phyloP scores from a whole-genome alignment of 2,113 vertebrate species.

The Phylloscopus trochiloides region DNA sequence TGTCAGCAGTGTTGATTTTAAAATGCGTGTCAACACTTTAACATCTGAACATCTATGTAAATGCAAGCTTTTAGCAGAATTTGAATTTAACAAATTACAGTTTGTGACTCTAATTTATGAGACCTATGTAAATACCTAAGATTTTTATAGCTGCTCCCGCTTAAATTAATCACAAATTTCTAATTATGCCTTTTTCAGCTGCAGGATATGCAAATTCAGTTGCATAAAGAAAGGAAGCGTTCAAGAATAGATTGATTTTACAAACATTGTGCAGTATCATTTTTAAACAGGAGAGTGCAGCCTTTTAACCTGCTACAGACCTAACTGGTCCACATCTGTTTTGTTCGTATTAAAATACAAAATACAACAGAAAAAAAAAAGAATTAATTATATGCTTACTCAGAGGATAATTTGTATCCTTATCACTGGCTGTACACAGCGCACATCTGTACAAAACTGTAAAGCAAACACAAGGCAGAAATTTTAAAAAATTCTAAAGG shows the following conservation, averaged over 20 bases:
- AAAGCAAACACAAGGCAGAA: background rate
- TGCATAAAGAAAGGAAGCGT: conserved; percentile 34
- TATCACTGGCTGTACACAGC: background rate
- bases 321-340: background rate
- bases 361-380: background rate
- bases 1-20: conserved; percentile 51
- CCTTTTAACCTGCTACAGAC: conserved; percentile 5
- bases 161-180: conserved; percentile 76
- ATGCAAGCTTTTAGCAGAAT: conserved; percentile 72
- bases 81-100: conserved; percentile 74
- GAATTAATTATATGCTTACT: background rate
- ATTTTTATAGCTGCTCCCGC: conserved; percentile 58
- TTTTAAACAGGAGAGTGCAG: conserved; percentile 9
- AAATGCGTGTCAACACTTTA: conserved; percentile 59
- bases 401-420: background rate
- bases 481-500: background rate
- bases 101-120: conserved; percentile 75
- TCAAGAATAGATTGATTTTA: conserved; percentile 21
- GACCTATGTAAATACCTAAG: conserved; percentile 74
- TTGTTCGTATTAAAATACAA: background rate
- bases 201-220: conserved; percentile 60
- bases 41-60: conserved; percentile 68
- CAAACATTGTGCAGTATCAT: background rate
- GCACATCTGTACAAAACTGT: background rate
- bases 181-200: conserved; percentile 73